Base-by-base conservation (phyloP, 2,113 vertebrate species). In the Phyllopteryx taeniolatus region DNA sequence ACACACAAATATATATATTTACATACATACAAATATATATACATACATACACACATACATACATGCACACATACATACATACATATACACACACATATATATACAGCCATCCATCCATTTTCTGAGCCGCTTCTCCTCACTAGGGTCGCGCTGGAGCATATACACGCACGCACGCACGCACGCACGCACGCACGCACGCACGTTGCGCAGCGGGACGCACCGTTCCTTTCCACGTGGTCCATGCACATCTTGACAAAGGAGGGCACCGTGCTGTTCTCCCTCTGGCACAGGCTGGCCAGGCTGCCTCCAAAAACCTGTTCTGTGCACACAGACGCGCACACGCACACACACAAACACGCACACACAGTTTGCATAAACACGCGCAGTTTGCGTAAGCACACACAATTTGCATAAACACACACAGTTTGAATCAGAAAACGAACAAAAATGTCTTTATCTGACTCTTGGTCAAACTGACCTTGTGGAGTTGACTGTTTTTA, bases 231-330 rank as follows among this genome's bases (percentile, higher is more conserved):
- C 83, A 98, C 95, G 46, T 98, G 94, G 63, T 97, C 94, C 77
- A 98, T 96, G 90, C 96, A 98, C 83, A 94, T 89, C 87, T 76
- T 93, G 78, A 99, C 96, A 78, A 99, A 98, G 73, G 79, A 88
- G 67, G 97, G 96, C 85, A 99, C 94, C 0, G 94, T 95, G 81
- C 81, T 74, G 88, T 87, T 94, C 84, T 98, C 96, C 88, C 94
- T 93, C 75, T 95, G 94, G 91, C 96, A 98, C 72, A 98, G 88
- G 87, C 86, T 95, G 89, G 92, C 92, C 85, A 99, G 91, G 85
- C 94, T 96, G 84, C 93, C 95, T 89, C 97, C 96, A 87, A 99
- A 99, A 75, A 99, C 96, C 86, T 96, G 95, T 90, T 98, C 97
- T 99, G 92, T 33, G 39, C 33, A 75, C 62, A 47, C 27, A 27